phyloP scores from a whole-genome alignment of 2,113 vertebrate species.

The Rhinoptilus africanus region DNA sequence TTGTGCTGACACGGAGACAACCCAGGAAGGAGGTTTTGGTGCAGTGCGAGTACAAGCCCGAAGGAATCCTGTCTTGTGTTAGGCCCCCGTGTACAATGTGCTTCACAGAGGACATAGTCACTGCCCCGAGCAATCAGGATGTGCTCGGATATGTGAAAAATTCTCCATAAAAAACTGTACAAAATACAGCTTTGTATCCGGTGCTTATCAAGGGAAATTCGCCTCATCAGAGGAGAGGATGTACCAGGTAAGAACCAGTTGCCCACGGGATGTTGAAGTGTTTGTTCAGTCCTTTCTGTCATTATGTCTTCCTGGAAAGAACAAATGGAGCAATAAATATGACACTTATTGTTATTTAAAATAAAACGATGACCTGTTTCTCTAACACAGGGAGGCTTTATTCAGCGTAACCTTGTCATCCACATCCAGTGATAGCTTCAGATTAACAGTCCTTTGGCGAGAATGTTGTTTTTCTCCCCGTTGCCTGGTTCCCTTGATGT shows the following conservation, averaged over 20 bases:
- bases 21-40: background rate
- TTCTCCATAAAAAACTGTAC: too few relatives aligned
- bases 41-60: background rate
- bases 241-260: background rate
- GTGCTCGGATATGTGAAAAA: background rate
- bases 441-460: background rate
- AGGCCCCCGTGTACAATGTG: too few relatives aligned
- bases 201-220: background rate
- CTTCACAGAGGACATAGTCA: background rate
- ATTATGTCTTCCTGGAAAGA: background rate
- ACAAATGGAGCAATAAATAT: background rate
- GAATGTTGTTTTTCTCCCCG: background rate
- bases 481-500: background rate
- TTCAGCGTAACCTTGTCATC: background rate
- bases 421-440: background rate
- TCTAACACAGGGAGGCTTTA: background rate
- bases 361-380: background rate
- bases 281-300: background rate
- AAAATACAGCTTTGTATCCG: background rate
- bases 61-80: background rate
- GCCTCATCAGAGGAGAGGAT: background rate
- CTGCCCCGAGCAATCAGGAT: accelerated
- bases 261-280: background rate
- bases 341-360: background rate
- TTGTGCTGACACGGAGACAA: background rate